A percentile compares a stretch with the other conserved stretches of the same genome.
phyloP scores from a whole-genome alignment of 2,888 invertebrate genomes.

The Plemyria rubiginata region DNA sequence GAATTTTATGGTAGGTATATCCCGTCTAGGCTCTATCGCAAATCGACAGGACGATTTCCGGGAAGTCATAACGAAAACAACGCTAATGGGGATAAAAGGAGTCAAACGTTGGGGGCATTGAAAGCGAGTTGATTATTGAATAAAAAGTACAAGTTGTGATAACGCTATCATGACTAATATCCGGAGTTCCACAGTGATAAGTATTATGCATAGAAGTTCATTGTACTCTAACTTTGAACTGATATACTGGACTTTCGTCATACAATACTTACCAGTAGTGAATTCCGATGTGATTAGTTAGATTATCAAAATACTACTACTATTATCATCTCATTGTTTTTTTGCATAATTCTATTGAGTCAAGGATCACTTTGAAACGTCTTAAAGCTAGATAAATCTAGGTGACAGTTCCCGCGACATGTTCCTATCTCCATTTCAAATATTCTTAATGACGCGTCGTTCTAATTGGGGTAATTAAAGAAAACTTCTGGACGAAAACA shows the following conservation, averaged over 20 bases:
- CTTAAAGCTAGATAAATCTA: no score
- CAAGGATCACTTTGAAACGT: no score
- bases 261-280: background rate
- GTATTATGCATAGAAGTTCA: conserved; percentile 47
- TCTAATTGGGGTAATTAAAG: no score
- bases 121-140: conserved; percentile 39
- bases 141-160: conserved; percentile 54
- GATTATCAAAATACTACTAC: background rate
- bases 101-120: conserved; percentile 5
- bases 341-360: no score
- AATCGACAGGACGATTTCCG: background rate
- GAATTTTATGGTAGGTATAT: background rate
- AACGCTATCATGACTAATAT: conserved; percentile 68
- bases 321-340: no score
- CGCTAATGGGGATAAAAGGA: conserved; percentile 4
- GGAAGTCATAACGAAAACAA: conserved; percentile 6
- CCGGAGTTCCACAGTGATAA: conserved; percentile 44
- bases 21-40: background rate
- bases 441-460: no score
- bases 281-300: conserved; percentile 15
- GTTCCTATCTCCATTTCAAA: no score
- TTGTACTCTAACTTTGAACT: conserved; percentile 49
- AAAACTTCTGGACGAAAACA: no score
- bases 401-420: no score
- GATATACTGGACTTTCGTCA: conserved; percentile 5